Evolutionary conservation across 2,888 invertebrate genomes (phyloP).

Genomic region (Synanthedon myopaeformis): DNA sequence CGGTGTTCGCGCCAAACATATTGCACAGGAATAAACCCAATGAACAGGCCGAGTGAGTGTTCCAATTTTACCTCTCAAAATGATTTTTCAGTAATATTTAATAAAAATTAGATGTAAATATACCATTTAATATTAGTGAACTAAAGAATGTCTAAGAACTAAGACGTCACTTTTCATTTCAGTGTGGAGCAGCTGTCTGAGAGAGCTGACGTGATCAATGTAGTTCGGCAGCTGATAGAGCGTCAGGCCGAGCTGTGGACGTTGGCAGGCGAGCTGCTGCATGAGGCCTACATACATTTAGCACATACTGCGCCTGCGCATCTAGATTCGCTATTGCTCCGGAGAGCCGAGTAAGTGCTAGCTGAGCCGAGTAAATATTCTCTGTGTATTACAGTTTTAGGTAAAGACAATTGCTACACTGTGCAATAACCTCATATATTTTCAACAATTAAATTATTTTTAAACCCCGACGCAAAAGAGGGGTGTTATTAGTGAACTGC

Average conservation of each 20-base stretch:
- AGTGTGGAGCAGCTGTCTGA: slow-evolving; percentile 81
- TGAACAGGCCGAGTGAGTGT: slow-evolving; percentile 48
- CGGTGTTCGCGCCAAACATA: slow-evolving; percentile 94
- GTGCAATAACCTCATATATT: no score
- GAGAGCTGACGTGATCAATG: slow-evolving; percentile 90
- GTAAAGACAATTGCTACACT: no score
- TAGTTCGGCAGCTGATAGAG: slow-evolving; percentile 75
- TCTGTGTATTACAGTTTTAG: not conserved
- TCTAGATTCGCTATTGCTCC: slow-evolving; percentile 75
- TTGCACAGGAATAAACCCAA: slow-evolving; percentile 82
- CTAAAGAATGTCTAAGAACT: no score
- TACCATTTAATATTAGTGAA: not conserved
- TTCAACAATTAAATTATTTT: no score
- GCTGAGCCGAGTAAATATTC: not conserved
- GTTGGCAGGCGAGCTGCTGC: slow-evolving; percentile 83
- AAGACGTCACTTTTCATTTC: slow-evolving; percentile 23
- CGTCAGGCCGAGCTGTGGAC: slow-evolving; percentile 75
- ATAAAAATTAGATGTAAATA: no score
- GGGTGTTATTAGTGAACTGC: no score
- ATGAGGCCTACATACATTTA: slow-evolving; percentile 88
- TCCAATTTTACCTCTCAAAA: not conserved
- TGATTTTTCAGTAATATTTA: no score
- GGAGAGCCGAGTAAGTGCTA: slow-evolving; percentile 57
- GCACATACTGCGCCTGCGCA: slow-evolving; percentile 87
- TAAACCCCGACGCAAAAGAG: no score